These are phyloP conservation scores for Capitulum mitella DNA, from an alignment of 2,888 invertebrate genomes.

Conservation along the genomic window DNA sequence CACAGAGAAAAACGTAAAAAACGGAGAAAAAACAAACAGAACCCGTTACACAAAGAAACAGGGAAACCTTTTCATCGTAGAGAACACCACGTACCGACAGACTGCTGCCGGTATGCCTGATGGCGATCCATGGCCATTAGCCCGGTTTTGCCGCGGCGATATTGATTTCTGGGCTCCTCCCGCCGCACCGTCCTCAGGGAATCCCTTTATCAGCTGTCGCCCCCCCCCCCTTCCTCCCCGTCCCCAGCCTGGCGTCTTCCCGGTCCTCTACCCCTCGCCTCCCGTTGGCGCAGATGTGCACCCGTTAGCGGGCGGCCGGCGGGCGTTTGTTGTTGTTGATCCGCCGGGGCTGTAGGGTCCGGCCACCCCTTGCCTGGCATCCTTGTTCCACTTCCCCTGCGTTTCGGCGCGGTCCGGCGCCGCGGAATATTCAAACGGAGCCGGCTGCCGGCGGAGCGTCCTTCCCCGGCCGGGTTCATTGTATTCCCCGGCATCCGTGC, in stretches of 20 bases:
- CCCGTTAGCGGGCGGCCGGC: background rate
- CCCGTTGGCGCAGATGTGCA: background rate
- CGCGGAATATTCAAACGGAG: too few species aligned
- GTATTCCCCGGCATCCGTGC: constrained; percentile 1
- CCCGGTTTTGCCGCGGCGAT: background rate
- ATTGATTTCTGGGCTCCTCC: background rate
- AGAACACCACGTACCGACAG: too few species aligned
- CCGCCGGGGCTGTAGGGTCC: background rate
- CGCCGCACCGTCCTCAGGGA: background rate
- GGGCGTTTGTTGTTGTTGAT: constrained; percentile 4
- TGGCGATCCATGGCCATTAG: too few species aligned
- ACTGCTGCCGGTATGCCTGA: too few species aligned
- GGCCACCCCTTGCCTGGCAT: background rate
- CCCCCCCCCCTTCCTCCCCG: background rate
- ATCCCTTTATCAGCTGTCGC: constrained; percentile 9
- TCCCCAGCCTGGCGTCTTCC: background rate
- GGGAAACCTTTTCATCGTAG: too few species aligned
- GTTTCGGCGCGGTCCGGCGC: too few species aligned
- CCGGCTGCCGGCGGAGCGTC: too few species aligned
- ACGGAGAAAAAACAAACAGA: too few species aligned
- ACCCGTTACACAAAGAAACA: too few species aligned
- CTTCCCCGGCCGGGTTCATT: constrained; percentile 23
- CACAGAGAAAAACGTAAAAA: too few species aligned
- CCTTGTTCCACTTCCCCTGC: constrained; percentile 1
- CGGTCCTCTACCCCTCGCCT: background rate